Evolutionary conservation across 2,888 invertebrate genomes (phyloP), one percentile per base, ranked within the genome.

Genomic region (Labia minor): DNA sequence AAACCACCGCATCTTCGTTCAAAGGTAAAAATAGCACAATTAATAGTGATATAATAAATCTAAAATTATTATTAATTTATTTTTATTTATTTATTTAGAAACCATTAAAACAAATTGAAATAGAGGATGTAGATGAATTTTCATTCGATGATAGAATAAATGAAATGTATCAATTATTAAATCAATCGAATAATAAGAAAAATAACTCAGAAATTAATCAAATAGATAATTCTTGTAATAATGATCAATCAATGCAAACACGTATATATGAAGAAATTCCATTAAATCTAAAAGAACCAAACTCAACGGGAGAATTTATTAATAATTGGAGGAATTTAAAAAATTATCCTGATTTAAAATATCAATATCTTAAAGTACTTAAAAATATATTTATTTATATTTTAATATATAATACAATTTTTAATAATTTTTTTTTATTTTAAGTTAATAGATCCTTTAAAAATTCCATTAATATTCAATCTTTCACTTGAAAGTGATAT

Each of bases 1-100:
- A 87, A 86, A 77, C 82, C 84, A 4, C 84, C 86, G 0, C 86
- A 86, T 77, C 77, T 85, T 71, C 77, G 84, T 70, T 86, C 86
- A 10, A 85, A 85, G 80, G 85, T 85, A 75, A 71, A 68, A 62
- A 20, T 63, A 11, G 21, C n/a, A 19, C 14, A 14, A 33, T 61
- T 64, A 20, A 11, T 11, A 18, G 14, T 19, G 20, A 67, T 26
- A 63, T 65, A 33, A 33, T 69, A 63, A 26, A 64, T 64, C 37
- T 61, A 26, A 65, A 19, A 37, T 37, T 66, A 67, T 62, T 66
- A 61, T 49, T 62, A 65, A 67, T 49, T 66, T 37, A 62, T 67
- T 37, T 16, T 33, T 37, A 63, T 64, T 16, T 66, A 63, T 69
- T 65, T 73, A 78, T 78, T 21, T 77, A 85, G 83, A 81, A 82